These are phyloP conservation scores for Grapholita molesta DNA, from an alignment of 1,140 invertebrate species.

Conservation along the genomic window DNA sequence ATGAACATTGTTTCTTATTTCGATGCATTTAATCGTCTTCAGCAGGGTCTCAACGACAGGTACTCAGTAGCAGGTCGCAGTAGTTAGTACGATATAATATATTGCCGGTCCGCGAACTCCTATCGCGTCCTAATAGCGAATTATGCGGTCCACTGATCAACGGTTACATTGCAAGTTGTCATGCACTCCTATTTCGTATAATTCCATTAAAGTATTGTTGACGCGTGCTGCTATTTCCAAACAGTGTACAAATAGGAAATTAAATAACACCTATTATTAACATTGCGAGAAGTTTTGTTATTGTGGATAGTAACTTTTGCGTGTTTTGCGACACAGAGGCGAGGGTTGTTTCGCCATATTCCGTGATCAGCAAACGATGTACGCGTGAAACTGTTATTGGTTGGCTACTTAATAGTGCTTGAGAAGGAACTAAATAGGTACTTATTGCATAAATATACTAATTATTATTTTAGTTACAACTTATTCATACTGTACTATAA, in stretches of 20 bases:
- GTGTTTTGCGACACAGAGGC: constrained; percentile 20
- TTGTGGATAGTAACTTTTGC: constrained; percentile 15
- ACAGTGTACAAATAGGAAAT: background rate
- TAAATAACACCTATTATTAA: background rate
- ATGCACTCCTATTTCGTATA: background rate
- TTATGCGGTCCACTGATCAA: constrained; percentile 8
- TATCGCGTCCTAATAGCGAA: background rate
- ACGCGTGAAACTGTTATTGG: too few relatives aligned
- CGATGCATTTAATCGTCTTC: background rate
- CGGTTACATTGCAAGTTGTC: constrained; percentile 7
- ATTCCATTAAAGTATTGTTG: constrained; percentile 4
- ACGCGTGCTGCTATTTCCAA: background rate
- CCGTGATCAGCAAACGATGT: constrained; percentile 26
- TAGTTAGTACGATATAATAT: too few relatives aligned
- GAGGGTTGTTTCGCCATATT: constrained; percentile 29
- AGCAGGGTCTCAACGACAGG: background rate
- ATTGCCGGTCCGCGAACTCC: background rate
- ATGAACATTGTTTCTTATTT: too few relatives aligned
- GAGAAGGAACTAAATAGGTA: too few relatives aligned
- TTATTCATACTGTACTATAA: too few relatives aligned
- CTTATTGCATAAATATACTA: too few relatives aligned
- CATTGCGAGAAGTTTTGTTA: constrained; percentile 13
- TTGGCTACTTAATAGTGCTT: too few relatives aligned
- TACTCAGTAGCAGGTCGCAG: background rate
- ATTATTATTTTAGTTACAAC: too few relatives aligned